Base-by-base conservation (phyloP, 2,888 invertebrate genomes). In the Tricholauxania praeusta region DNA sequence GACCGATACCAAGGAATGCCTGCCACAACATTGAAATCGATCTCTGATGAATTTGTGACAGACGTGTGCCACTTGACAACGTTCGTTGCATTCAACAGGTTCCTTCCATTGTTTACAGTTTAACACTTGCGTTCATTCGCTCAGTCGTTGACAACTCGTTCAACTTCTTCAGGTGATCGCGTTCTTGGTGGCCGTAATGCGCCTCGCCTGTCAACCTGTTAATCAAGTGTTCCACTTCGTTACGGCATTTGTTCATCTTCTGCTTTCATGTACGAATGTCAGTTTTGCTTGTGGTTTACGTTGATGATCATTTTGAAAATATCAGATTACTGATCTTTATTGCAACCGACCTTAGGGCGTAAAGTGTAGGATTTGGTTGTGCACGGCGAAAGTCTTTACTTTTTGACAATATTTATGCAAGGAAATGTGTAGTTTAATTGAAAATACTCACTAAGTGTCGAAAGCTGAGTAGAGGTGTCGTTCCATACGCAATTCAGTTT, bases 81-180 rank as follows among this genome's bases (percentile, higher is more conserved):
- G 28, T 28, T 28, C 28, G 28, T 28, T 28, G 28, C 28, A 28
- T 28, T 28, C 28, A 28, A 28, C 28, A 28, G 28, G 28, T 28
- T 28, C 28, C 28, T 28, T 28, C 3, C 28, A 28, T 28, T 28
- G 28, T 28, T 28, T 28, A 28, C 28, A 28, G 4, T 28, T 82
- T 82, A 82, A 80, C 80, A 78, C 19, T 57, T 57, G 57, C 19
- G 19, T 57, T 17, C 57, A 19, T 17, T 28, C 19, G 17, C 12
- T 12, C 22, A 28, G 12, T 57, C 19, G 57, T 17, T 19, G 19
- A 19, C 57, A 17, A 19, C 19, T 57, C 22, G 28, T 28, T 28
- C 28, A 28, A 28, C 28, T 28, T 28, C 28, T 28, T 28, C 28
- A 28, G 28, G 28, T 28, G 28, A 28, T 28, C 28, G 28, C 28